phyloP scores from a whole-genome alignment of 2,888 invertebrate genomes.

The Eilema griseolum region DNA sequence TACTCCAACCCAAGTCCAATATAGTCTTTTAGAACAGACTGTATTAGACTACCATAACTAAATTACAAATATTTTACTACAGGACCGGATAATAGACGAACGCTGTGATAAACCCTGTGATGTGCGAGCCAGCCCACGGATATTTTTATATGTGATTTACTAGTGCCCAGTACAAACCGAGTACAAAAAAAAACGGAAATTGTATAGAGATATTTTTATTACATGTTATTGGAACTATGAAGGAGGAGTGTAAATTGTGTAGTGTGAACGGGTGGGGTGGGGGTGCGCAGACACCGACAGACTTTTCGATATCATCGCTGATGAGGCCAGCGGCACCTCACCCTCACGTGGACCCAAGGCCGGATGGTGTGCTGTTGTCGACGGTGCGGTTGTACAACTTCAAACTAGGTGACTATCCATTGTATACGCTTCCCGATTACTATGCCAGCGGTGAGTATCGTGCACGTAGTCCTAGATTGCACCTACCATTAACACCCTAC shows the following conservation, averaged over 20 bases:
- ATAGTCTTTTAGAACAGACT: constrained; percentile 29
- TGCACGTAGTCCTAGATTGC: constrained; percentile 64
- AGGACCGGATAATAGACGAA: constrained; percentile 72
- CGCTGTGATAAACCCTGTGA: constrained; percentile 85
- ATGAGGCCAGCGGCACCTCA: constrained; percentile 80
- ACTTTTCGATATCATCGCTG: constrained; percentile 83
- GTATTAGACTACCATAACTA: constrained; percentile 39
- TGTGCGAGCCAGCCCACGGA: constrained; percentile 81
- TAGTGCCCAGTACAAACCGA: constrained; percentile 87
- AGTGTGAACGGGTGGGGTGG: constrained; percentile 81
- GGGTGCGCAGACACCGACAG: constrained; percentile 71
- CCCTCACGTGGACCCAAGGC: constrained; percentile 75
- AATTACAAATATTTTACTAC: constrained; percentile 32
- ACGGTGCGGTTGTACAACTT: constrained; percentile 76
- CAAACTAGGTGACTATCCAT: constrained; percentile 86
- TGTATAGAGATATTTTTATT: constrained; percentile 63
- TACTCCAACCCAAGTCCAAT: constrained; percentile 39
- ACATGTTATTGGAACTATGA: constrained; percentile 76
- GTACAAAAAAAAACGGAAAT: constrained; percentile 85
- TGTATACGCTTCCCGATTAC: constrained; percentile 83
- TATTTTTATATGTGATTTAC: constrained; percentile 87
- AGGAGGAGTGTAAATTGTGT: constrained; percentile 85
- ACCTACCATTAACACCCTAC: constrained; percentile 59
- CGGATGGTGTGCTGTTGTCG: constrained; percentile 81
- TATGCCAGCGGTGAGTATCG: constrained; percentile 82